Evolutionary conservation across 2,888 invertebrate species (phyloP), one percentile per base, ranked within the genome.

Genomic region (Eumacrocentrus americanus): DNA sequence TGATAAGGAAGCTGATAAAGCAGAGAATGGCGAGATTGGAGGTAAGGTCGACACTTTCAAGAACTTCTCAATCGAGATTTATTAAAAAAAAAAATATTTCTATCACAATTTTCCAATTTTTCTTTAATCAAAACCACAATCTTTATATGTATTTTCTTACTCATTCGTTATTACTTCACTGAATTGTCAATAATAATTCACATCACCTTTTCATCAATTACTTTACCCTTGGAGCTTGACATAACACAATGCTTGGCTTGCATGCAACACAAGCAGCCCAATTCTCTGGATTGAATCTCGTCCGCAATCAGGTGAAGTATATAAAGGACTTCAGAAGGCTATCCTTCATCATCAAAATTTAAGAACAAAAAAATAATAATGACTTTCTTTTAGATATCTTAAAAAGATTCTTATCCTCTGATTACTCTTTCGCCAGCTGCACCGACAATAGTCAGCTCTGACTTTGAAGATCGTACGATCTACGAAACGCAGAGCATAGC

Each of bases 401-500:
- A n/a, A n/a, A n/a, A n/a, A n/a, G n/a, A n/a, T n/a, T n/a, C n/a
- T n/a, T 42, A 23, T 25, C 12, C 22, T 7, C 9, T 2, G 11
- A 6, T 22, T 22, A 29, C 29, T 29, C 29, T 29, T 9, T 29
- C 29, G 9, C 29, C 29, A 29, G 89, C 91, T 77, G 83, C 87
- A 67, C 92, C 93, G 38, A 86, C 87, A 78, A 86, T 93, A 69
- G 81, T 88, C 73, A 88, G 87, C 69, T 88, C 89, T 67, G 89
- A 87, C 70, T 86, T 93, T 81, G 88, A 88, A 71, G 91, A 92
- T 81, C 85, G 87, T 61, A 86, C 87, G 62, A 86, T 89, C 29
- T 92, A 86, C 80, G 94, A 93, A 81, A 94, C 95, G 9, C 87
- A 95, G 54, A 89, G 90, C 7, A 86, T 91, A 46, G 87, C 87